phyloP scores from a whole-genome alignment of 2,888 invertebrate species.

The Sisyra nigra region DNA sequence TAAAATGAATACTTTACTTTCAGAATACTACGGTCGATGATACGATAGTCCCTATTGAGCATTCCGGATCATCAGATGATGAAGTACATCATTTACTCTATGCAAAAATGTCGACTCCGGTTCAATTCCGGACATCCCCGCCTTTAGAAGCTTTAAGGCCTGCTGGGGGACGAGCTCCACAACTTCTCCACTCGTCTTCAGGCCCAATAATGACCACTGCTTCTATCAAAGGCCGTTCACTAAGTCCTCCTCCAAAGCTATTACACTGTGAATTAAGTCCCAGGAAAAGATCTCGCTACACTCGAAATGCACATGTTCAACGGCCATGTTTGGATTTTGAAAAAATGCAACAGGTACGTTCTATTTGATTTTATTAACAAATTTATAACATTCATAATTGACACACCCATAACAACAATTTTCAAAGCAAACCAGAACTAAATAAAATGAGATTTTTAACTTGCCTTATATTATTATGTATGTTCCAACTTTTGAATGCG shows the following conservation, averaged over 20 bases:
- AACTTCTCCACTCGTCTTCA: conserved; percentile 11
- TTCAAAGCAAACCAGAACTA: too few species aligned
- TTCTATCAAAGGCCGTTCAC: conserved; percentile 28
- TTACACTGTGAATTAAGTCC: conserved; percentile 37
- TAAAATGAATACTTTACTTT: too few species aligned
- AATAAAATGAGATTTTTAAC: too few species aligned
- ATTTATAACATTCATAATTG: not conserved
- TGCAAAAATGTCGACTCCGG: conserved; percentile 54
- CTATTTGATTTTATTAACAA: not conserved
- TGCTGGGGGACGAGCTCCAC: conserved; percentile 24
- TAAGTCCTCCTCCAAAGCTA: conserved; percentile 31
- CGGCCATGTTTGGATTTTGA: conserved; percentile 89
- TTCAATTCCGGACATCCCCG: conserved; percentile 82
- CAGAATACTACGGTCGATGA: conserved; percentile 5
- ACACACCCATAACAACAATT: too few species aligned
- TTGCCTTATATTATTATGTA: too few species aligned
- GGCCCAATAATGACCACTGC: conserved; percentile 17
- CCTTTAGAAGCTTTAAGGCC: conserved; percentile 81
- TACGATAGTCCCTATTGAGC: conserved; percentile 20
- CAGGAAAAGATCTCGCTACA: conserved; percentile 42
- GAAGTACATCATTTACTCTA: conserved; percentile 48
- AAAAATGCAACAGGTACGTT: conserved; percentile 86
- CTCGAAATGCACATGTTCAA: conserved; percentile 45
- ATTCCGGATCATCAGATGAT: conserved; percentile 39
- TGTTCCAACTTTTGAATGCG: too few species aligned